Conservation (phyloP, 2,888 invertebrate genomes). For the Drosophila prostipennis region DNA sequence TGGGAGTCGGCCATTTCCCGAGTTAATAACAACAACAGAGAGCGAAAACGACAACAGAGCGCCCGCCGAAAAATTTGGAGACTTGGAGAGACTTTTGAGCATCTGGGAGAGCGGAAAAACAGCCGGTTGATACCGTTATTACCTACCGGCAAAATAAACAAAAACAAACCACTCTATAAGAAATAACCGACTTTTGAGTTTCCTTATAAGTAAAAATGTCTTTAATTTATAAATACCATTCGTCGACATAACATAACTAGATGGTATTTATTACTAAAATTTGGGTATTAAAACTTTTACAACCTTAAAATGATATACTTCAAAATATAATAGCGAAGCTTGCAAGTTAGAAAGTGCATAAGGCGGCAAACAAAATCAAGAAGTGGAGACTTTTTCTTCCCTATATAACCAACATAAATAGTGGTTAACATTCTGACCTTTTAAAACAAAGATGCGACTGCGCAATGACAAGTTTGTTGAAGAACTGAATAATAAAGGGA, state of each 20-base stretch:
- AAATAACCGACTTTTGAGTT: not conserved
- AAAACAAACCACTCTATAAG: not conserved
- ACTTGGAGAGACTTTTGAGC: slow-evolving; percentile 19
- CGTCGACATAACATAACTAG: too few species aligned
- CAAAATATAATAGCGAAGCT: too few species aligned
- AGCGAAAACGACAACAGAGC: slow-evolving; percentile 58
- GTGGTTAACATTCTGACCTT: slow-evolving; percentile 3
- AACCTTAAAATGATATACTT: too few species aligned
- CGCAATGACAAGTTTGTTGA: not conserved
- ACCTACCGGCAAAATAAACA: slow-evolving; percentile 53
- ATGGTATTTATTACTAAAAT: too few species aligned
- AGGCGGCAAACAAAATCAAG: too few species aligned
- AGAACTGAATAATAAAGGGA: slow-evolving; percentile 4
- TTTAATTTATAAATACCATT: too few species aligned
- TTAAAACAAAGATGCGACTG: slow-evolving; percentile 7
- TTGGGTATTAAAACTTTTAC: too few species aligned
- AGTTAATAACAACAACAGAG: slow-evolving; percentile 77
- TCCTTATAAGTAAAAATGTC: not conserved
- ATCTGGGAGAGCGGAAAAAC: slow-evolving; percentile 20
- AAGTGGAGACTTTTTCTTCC: slow-evolving; percentile 23
- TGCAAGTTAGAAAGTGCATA: too few species aligned
- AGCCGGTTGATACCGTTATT: slow-evolving; percentile 61
- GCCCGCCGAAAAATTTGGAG: slow-evolving; percentile 42
- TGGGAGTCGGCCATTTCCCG: slow-evolving; percentile 53
- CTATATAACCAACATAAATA: slow-evolving; percentile 26